These are phyloP conservation scores for Takifugu ocellatus DNA, from an alignment of 2,797 vertebrate genomes.

Conservation along the genomic window DNA sequence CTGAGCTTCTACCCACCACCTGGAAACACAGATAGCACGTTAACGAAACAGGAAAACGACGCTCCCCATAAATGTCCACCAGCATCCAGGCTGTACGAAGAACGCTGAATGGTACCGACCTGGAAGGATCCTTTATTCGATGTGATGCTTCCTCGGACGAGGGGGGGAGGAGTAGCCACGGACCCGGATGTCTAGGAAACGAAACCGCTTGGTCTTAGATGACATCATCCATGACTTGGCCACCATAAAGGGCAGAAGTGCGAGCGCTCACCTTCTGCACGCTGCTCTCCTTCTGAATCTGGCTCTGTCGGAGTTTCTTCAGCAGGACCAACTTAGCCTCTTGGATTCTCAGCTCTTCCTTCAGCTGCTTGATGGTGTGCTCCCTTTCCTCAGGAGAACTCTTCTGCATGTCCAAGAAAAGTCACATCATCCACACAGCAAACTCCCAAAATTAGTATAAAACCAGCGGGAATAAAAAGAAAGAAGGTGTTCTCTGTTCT, in stretches of 20 bases:
- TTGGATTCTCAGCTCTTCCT: constrained; percentile 93
- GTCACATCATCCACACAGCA: not conserved
- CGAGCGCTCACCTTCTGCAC: constrained; percentile 83
- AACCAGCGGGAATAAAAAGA: not conserved
- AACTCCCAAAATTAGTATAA: not conserved
- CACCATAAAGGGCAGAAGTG: not conserved
- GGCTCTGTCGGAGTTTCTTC: constrained; percentile 96
- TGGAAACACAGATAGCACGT: constrained; percentile 42
- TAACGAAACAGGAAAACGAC: no score
- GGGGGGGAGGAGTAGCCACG: constrained; percentile 87
- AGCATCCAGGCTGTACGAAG: not conserved
- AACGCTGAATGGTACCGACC: constrained; percentile 70
- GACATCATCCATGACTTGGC: not conserved
- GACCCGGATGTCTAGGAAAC: constrained; percentile 76
- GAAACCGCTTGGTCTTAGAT: constrained; percentile 2
- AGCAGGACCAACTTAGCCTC: constrained; percentile 95
- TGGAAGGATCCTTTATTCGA: constrained; percentile 87
- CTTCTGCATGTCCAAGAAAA: constrained; percentile 68
- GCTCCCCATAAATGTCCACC: not conserved
- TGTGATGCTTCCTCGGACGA: constrained; percentile 87
- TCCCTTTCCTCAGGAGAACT: constrained; percentile 91
- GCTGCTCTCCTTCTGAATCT: constrained; percentile 92
- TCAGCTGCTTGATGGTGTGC: constrained; percentile 89
- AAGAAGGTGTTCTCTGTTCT: not conserved
- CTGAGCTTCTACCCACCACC: constrained; percentile 83